These are phyloP conservation scores for Dipodomys spectabilis DNA, from an alignment of 2,113 vertebrate genomes.

Conservation along the genomic window DNA sequence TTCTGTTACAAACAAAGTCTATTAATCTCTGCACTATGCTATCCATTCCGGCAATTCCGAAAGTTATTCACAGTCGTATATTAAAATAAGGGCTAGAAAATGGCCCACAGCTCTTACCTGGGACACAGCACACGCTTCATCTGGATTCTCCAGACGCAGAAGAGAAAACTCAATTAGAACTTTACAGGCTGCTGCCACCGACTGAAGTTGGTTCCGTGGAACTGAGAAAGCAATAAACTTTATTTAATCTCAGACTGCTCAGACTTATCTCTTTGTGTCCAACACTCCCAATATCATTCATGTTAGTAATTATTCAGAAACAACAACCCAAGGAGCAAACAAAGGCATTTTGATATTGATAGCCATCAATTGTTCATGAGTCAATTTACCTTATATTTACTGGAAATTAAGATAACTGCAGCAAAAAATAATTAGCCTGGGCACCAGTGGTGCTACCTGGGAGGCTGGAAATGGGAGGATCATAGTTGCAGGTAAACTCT, in stretches of 20 bases:
- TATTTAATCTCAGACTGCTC: conserved; percentile 23
- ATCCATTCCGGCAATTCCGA: not conserved
- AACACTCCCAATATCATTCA: not conserved
- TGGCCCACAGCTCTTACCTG: conserved; percentile 89
- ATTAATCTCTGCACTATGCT: not conserved
- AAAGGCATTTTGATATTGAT: conserved; percentile 6
- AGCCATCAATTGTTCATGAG: not conserved
- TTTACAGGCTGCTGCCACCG: conserved; percentile 97
- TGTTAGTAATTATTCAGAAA: conserved; percentile 6
- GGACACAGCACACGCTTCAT: conserved; percentile 98
- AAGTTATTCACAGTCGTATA: not conserved
- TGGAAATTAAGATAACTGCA: conserved; percentile 38
- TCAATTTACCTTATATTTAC: not conserved
- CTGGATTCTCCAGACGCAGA: conserved; percentile 96
- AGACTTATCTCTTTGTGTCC: not conserved
- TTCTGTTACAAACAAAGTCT: not conserved
- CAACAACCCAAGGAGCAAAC: not conserved
- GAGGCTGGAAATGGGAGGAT: too few relatives aligned
- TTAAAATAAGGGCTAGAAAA: not conserved
- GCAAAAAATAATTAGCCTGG: not conserved
- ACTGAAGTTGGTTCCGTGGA: conserved; percentile 96
- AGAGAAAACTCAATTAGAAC: conserved; percentile 98
- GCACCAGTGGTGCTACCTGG: too few relatives aligned
- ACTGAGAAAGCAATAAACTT: conserved; percentile 86
- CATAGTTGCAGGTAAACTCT: too few relatives aligned